These are phyloP conservation scores for Agriopis leucophaearia DNA, from an alignment of 2,888 invertebrate species.

Conservation along the genomic window DNA sequence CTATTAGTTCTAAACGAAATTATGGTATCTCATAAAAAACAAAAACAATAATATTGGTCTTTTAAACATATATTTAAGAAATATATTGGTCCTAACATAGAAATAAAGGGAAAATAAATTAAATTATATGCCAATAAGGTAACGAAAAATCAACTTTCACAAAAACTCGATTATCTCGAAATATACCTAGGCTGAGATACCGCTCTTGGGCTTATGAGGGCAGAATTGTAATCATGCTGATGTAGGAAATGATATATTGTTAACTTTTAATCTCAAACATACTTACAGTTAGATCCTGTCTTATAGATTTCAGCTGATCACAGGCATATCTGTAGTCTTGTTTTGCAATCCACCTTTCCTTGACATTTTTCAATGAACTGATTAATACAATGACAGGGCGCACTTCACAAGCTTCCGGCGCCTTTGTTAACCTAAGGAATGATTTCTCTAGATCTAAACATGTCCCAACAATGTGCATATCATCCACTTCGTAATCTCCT, in stretches of 20 bases:
- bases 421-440: constrained; percentile 97
- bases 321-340: constrained; percentile 98
- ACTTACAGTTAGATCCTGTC: constrained; percentile 98
- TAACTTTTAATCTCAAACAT: neutral
- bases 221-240: neutral
- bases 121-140: no score
- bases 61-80: no score
- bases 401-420: constrained; percentile 96
- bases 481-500: constrained; percentile 93
- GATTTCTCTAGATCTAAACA: constrained; percentile 98
- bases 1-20: no score
- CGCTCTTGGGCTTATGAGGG: no score
- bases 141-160: no score
- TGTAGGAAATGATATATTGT: neutral
- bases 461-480: constrained; percentile 97
- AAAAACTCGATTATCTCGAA: no score
- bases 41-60: no score
- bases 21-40: no score
- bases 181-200: no score
- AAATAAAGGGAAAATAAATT: no score
- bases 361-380: constrained; percentile 95
- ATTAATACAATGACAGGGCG: constrained; percentile 95
- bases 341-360: constrained; percentile 95
- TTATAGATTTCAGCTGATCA: constrained; percentile 99
- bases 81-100: no score